Conservation (phyloP, 2,113 vertebrate genomes). For the Sinosuthora webbiana region DNA sequence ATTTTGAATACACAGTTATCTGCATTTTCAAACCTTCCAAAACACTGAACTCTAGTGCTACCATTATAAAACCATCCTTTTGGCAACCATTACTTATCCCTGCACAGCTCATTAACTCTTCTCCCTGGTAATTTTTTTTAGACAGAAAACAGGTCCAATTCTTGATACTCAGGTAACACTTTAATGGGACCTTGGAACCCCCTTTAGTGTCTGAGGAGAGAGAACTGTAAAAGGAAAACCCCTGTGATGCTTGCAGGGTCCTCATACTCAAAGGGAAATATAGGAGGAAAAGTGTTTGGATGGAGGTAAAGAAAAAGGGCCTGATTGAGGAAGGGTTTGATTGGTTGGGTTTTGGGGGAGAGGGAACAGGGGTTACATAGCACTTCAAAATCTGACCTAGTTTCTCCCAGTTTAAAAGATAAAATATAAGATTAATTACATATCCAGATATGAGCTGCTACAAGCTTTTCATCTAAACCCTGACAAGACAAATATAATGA, state of each 20-base stretch:
- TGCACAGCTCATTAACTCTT: background rate
- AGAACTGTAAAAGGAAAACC: background rate
- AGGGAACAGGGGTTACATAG: background rate
- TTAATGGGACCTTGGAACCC: background rate
- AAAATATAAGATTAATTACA: background rate
- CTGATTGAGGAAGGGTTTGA: accelerated
- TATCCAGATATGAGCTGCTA: background rate
- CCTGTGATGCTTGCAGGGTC: background rate
- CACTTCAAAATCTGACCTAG: background rate
- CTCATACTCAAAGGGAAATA: background rate
- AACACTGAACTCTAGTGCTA: background rate
- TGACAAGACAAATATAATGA: background rate
- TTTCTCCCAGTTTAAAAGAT: background rate
- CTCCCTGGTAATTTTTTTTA: background rate
- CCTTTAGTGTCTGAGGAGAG: background rate
- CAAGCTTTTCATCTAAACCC: background rate
- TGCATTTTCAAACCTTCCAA: background rate
- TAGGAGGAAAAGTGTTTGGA: accelerated
- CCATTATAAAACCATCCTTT: background rate
- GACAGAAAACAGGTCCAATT: background rate
- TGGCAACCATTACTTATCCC: background rate
- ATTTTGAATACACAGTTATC: background rate
- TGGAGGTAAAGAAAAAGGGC: background rate
- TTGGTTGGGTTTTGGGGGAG: background rate
- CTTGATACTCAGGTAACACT: background rate